phyloP scores from a whole-genome alignment of 2,113 vertebrate species.

The Erinaceus europaeus region DNA sequence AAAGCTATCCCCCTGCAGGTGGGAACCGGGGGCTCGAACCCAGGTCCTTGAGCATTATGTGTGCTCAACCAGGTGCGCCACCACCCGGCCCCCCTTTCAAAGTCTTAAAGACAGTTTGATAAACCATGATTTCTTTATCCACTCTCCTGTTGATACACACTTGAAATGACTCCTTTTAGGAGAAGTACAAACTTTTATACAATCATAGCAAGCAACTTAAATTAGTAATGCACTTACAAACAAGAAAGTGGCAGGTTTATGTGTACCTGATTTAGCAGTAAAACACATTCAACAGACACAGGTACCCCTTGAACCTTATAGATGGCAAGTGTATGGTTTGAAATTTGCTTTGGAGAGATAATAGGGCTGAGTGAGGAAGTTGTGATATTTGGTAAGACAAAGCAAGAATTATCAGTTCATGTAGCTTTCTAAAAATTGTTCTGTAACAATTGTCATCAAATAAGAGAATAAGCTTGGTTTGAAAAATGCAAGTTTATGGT shows the following conservation, averaged over 20 bases:
- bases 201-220: too few species aligned
- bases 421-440: background rate
- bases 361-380: background rate
- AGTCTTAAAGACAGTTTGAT: too few species aligned
- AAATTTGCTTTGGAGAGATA: background rate
- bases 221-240: too few species aligned
- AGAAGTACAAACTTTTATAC: too few species aligned
- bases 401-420: background rate
- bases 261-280: background rate
- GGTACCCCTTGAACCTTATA: background rate
- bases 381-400: background rate
- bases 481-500: background rate
- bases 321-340: background rate
- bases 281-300: background rate
- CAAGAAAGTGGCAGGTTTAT: too few species aligned
- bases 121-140: too few species aligned
- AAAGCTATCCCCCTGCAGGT: too few species aligned
- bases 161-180: too few species aligned
- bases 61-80: too few species aligned
- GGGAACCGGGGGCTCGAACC: too few species aligned
- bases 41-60: too few species aligned
- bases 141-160: background rate
- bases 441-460: background rate
- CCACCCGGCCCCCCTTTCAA: too few species aligned
- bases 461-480: background rate